Base-by-base conservation (phyloP, 2,113 vertebrate genomes). In the Peromyscus polionotus region DNA sequence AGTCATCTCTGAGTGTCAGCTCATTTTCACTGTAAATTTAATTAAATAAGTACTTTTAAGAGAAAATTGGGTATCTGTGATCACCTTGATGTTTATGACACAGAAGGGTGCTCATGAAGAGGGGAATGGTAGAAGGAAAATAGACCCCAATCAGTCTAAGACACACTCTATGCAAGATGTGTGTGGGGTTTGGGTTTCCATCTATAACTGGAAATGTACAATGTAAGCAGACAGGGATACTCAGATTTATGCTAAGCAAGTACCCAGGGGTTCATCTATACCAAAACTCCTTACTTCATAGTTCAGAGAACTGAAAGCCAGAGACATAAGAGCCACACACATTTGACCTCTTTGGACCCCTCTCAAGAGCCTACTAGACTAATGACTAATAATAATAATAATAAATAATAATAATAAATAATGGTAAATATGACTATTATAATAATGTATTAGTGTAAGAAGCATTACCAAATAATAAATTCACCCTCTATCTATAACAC, bases 211-310 rank as follows among this genome's bases (percentile, higher is more conserved):
- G 31, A 94, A 70, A 90, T 3, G 54, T 77, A 92, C 94, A 93
- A 72, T 36, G 5, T 45, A 93, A 93, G 59, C 4, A 59, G 45
- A 87, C 91, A 89, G 88, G 14, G 83, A 89, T 33, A 13, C 3
- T 67, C 13, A 83, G 36, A 83, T 86, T 67, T 86, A 93, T 57
- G 10, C 67, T 89, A 79, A 77, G 80, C 95, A 91, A 85, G 67
- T 65, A 85, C 65, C 84, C 20, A 72, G 22, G 19, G 26, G 28
- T 42, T 93, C 48, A 36, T 39, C 88, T 45, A 31, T 45, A 45
- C 4, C 48, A 45, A 89, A 67, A 65, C 4, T 17, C 36, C 45
- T 65, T 45, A 65, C 65, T 97, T 96, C 48, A 54, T 51, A 93
- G 77, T 57, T 67, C 14, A 87, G 42, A 81, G 33, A 94, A 93